These are phyloP conservation scores for Carcharodon carcharias DNA, from an alignment of 2,797 vertebrate genomes.

Conservation along the genomic window DNA sequence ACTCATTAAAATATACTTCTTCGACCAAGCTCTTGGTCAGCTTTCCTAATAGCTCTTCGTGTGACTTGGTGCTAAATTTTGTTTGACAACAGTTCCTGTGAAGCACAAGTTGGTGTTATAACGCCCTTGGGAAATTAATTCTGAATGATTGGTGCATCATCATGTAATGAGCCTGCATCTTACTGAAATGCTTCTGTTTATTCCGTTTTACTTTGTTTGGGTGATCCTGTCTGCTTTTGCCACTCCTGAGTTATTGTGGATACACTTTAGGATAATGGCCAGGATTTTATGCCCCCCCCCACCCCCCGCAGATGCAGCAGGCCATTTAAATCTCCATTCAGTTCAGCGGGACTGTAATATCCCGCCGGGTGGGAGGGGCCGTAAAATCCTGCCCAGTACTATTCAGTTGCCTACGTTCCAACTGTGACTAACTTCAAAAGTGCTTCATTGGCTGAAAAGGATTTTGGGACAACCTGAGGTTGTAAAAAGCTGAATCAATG, in stretches of 20 bases:
- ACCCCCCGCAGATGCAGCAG: too few relatives aligned
- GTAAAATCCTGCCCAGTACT: too few relatives aligned
- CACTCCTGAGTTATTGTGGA: neutral
- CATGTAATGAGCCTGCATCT: neutral
- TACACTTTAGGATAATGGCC: neutral
- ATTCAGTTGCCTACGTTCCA: neutral
- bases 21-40: too few relatives aligned
- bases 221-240: neutral
- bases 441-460: neutral
- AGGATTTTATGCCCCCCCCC: too few relatives aligned
- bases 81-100: neutral
- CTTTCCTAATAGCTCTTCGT: too few relatives aligned
- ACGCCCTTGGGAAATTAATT: neutral
- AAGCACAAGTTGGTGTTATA: neutral
- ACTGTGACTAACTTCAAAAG: neutral
- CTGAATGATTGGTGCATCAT: neutral
- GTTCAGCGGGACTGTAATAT: too few relatives aligned
- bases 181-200: neutral
- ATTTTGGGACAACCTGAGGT: neutral
- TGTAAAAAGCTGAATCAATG: neutral
- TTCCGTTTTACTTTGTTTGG: neutral
- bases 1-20: too few relatives aligned
- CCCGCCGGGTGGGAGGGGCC: too few relatives aligned
- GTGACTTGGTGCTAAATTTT: too few relatives aligned
- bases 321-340: too few relatives aligned